Evolutionary conservation across 2,888 invertebrate species (phyloP), one percentile per base, ranked within the genome.

Genomic region (Iselma pallidipennis): DNA sequence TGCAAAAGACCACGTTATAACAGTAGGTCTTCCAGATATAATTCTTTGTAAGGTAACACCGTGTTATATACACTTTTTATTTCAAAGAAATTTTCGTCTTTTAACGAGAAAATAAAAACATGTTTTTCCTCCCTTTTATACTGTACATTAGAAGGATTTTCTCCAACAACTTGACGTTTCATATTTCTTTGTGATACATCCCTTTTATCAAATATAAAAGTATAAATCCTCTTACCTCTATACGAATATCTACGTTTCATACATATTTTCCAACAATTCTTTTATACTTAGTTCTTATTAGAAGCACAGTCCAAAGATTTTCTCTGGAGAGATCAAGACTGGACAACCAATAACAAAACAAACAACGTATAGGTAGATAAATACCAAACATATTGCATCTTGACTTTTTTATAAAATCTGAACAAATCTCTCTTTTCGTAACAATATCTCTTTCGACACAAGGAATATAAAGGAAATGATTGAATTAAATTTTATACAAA

Each of bases 401-500:
- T 42, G 21, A 42, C 42, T 28, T 50, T 49, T 49, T n/a, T 6
- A 49, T 26, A 2, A 14, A 49, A 49, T 52, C 26, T 52, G 52
- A 52, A 52, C 29, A 29, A 52, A n/a, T 49, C 19, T 37, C 16
- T 16, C 16, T 16, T n/a, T 16, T n/a, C n/a, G n/a, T n/a, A n/a
- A n/a, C 7, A 37, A 37, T n/a, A 16, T 16, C 16, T 33, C n/a
- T n/a, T n/a, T n/a, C 12, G 33, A 1, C n/a, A n/a, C n/a, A 14
- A 14, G 4, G n/a, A 31, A 37, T 19, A 42, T 19, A 19, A 42
- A 16, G 19, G 7, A 19, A 19, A 16, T 16, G 14, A 37, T 14
- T 6, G 57, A 62, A 62, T 62, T 62, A 62, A 58, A 62, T 62
- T 55, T 55, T 53, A 50, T 57, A 59, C 59, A 63, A 59, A 63